A percentile compares a stretch with the other conserved stretches of the same genome.
These are phyloP conservation scores for Hemiprocne comata DNA, from an alignment of 2,113 vertebrate genomes.

Conservation along the genomic window DNA sequence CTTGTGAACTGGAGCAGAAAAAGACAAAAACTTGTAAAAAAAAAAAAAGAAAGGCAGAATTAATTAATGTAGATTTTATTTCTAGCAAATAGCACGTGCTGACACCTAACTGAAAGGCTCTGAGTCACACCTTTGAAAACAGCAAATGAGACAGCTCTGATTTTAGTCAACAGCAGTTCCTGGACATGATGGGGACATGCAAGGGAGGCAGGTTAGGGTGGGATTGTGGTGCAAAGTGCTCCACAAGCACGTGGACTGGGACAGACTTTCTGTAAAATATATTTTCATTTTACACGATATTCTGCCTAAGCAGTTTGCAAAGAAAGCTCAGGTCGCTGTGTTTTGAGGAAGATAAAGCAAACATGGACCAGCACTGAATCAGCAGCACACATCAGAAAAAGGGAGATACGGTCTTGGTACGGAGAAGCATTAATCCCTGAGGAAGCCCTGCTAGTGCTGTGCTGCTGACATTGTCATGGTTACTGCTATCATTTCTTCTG, in stretches of 20 bases:
- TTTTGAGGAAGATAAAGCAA: neutral
- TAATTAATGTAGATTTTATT: neutral
- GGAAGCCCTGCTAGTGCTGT: neutral
- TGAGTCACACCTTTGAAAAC: neutral
- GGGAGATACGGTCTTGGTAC: neutral
- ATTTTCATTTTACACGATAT: neutral
- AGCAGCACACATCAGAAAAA: neutral
- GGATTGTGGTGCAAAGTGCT: neutral
- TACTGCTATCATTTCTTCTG: neutral
- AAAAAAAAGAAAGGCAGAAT: neutral
- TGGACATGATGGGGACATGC: neutral
- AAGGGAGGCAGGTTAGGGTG: neutral
- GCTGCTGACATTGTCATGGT: slow-evolving; percentile 22
- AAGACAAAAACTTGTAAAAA: neutral
- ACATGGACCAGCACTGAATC: neutral
- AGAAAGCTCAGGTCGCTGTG: neutral
- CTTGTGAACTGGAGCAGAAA: neutral
- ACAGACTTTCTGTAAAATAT: neutral
- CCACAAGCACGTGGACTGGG: neutral
- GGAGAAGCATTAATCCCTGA: neutral
- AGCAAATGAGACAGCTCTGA: neutral
- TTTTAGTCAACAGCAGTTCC: neutral
- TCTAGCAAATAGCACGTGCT: neutral
- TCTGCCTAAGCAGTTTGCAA: neutral
- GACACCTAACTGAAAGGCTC: neutral